phyloP scores from a whole-genome alignment of 1,140 invertebrate genomes.

The Cyphomyrmex costatus region DNA sequence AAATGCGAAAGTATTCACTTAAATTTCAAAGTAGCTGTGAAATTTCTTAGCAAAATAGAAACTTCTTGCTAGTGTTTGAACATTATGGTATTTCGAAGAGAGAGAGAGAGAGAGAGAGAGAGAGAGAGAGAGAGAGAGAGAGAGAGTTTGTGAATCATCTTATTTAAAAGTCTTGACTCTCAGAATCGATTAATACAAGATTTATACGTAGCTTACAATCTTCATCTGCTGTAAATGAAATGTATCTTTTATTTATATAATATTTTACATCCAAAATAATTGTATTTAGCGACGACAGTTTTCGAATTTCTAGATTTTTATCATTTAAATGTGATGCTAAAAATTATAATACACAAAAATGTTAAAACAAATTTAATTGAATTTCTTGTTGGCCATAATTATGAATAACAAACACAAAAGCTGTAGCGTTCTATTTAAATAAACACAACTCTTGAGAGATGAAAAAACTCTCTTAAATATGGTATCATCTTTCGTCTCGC shows the following conservation, averaged over 20 bases:
- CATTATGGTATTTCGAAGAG: neutral
- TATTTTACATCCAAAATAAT: neutral
- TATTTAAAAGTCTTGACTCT: neutral
- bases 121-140: too few species aligned
- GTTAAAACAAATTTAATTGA: constrained; percentile 4
- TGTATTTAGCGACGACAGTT: neutral
- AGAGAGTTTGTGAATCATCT: neutral
- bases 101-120: neutral
- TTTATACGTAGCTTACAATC: neutral
- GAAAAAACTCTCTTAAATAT: neutral
- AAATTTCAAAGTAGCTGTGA: constrained; percentile 30
- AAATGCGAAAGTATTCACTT: constrained; percentile 16
- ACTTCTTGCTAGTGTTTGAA: neutral
- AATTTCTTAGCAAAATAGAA: constrained; percentile 11
- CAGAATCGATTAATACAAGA: neutral
- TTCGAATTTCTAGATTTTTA: neutral
- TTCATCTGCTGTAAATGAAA: neutral
- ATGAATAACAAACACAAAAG: neutral
- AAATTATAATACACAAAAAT: neutral
- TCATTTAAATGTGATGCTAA: neutral
- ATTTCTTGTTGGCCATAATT: neutral
- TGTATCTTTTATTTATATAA: neutral
- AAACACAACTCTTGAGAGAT: neutral
- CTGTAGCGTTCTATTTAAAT: neutral
- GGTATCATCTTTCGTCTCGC: neutral